phyloP scores from a whole-genome alignment of 2,797 vertebrate species.

The Orientallactaga sibirica region DNA sequence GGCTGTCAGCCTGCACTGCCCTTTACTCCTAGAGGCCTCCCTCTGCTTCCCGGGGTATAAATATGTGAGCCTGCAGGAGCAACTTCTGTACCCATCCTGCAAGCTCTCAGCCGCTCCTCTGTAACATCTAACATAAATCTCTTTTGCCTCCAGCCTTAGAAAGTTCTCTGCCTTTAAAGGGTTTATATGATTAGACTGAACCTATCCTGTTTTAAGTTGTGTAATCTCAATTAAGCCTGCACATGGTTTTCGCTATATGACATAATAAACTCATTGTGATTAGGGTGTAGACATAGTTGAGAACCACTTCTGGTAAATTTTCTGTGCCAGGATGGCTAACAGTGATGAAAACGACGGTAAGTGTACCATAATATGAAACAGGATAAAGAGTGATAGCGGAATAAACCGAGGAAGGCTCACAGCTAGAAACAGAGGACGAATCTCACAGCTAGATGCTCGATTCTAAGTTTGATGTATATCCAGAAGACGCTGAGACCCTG shows the following conservation, averaged over 20 bases:
- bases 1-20: neutral
- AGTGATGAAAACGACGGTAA: neutral
- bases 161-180: neutral
- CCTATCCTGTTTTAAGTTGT: neutral
- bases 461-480: slow-evolving; percentile 17
- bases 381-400: neutral
- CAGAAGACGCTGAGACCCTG: neutral
- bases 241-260: neutral
- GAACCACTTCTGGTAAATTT: slow-evolving; percentile 13
- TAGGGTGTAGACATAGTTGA: neutral
- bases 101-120: neutral
- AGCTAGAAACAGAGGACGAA: neutral
- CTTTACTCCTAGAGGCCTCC: neutral
- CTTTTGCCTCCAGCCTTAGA: slow-evolving; percentile 14
- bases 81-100: neutral
- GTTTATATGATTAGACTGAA: neutral
- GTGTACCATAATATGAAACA: neutral
- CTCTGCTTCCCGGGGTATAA: neutral
- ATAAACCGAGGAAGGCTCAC: slow-evolving; percentile 10
- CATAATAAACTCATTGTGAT: neutral
- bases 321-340: neutral
- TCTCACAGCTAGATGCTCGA: slow-evolving; percentile 16
- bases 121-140: neutral
- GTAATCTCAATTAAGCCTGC: slow-evolving; percentile 7
- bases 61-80: neutral